Percentiles rank a stretch among this genome's conserved stretches.
Conservation (phyloP, 35 echinoderm and acorn worm species). For the Ptychodera flava region DNA sequence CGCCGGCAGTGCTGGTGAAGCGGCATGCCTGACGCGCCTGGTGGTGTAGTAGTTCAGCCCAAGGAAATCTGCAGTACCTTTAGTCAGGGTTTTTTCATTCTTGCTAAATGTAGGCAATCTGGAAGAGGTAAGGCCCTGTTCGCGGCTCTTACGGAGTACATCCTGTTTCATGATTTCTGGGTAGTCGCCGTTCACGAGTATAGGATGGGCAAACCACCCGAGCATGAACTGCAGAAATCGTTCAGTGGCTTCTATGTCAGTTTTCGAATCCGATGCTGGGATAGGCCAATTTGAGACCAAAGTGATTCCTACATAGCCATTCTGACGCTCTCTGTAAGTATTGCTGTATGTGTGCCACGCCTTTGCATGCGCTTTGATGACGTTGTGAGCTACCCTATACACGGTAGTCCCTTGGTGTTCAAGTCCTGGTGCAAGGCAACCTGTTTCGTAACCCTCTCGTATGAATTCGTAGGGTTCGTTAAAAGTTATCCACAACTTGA, state of each 20-base stretch:
- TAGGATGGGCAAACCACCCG: conserved; percentile 88
- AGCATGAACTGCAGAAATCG: conserved; percentile 67
- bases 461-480: conserved; percentile 67
- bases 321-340: conserved; percentile 49
- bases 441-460: conserved; percentile 53
- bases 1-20: conserved; percentile 16
- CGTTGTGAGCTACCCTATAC: conserved; percentile 49
- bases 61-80: conserved; percentile 63
- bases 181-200: conserved; percentile 86
- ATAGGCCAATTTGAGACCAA: conserved; percentile 45
- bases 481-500: conserved; percentile 91
- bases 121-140: conserved; percentile 42
- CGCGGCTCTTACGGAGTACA: conserved; percentile 58
- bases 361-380: conserved; percentile 81
- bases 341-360: conserved; percentile 66
- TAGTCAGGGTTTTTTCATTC: conserved; percentile 51
- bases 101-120: conserved; percentile 78
- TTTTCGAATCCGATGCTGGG: conserved; percentile 13
- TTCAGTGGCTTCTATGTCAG: conserved; percentile 55
- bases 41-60: conserved; percentile 94
- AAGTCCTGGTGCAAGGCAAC: conserved; percentile 55
- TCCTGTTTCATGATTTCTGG: conserved; percentile 76
- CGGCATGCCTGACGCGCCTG: conserved; percentile 24
- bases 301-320: conserved; percentile 45
- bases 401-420: conserved; percentile 40